phyloP scores from a whole-genome alignment of 1,140 invertebrate genomes.

The Drosophila hydei region DNA sequence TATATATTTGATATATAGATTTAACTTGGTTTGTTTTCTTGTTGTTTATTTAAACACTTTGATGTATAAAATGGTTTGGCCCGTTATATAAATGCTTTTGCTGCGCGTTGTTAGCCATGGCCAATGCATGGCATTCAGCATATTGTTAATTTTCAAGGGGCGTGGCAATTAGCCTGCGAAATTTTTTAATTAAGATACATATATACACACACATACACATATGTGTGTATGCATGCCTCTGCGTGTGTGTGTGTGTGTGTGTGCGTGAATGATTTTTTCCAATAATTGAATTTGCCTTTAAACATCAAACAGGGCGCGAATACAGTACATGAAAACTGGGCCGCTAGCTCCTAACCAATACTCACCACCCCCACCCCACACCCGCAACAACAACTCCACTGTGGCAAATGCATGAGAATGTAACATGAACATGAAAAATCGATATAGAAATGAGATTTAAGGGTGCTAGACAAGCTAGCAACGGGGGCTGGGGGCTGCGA shows the following conservation, averaged over 20 bases:
- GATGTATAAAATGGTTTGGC: constrained; percentile 77
- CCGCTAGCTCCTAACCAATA: constrained; percentile 11
- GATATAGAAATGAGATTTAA: constrained; percentile 81
- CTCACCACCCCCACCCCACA: neutral
- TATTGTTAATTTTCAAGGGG: constrained; percentile 51
- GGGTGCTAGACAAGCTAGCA: constrained; percentile 59
- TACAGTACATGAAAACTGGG: constrained; percentile 38
- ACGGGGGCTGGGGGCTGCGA: neutral
- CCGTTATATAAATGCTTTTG: constrained; percentile 76
- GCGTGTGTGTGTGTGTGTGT: constrained; percentile 7
- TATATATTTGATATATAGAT: neutral
- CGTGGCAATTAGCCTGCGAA: constrained; percentile 38
- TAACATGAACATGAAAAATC: constrained; percentile 78
- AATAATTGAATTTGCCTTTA: constrained; percentile 52
- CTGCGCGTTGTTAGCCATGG: constrained; percentile 75
- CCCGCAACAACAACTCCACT: neutral
- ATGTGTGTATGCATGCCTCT: constrained; percentile 14
- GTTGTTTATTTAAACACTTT: constrained; percentile 74
- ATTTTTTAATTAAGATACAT: constrained; percentile 11
- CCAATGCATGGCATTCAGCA: constrained; percentile 73
- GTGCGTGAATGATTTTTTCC: constrained; percentile 26
- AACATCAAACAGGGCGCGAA: constrained; percentile 35
- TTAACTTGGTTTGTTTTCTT: neutral
- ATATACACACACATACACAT: neutral
- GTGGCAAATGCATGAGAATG: constrained; percentile 52